Evolutionary conservation across 2,113 vertebrate genomes (phyloP).

Genomic region (Conger conger): DNA sequence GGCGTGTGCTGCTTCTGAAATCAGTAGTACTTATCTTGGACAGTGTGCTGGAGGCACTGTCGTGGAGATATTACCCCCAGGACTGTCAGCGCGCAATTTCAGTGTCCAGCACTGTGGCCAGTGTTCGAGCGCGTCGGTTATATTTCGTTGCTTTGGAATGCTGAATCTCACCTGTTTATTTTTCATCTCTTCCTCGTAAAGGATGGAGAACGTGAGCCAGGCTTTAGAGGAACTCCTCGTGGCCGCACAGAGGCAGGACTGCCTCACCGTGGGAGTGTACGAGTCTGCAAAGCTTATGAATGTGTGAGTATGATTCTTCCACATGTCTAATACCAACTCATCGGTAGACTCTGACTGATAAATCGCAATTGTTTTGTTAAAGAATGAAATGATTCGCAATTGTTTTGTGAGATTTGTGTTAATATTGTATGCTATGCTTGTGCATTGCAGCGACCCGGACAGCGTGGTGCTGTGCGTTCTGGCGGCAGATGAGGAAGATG

Average conservation of each 20-base stretch:
- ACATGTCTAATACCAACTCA: not conserved
- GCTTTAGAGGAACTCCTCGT: slow-evolving; percentile 71
- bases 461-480: slow-evolving; percentile 87
- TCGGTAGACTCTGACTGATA: not conserved
- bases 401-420: not conserved
- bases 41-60: no score
- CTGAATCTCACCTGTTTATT: not conserved
- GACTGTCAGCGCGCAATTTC: no score
- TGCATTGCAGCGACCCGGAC: slow-evolving; percentile 80
- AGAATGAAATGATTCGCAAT: not conserved
- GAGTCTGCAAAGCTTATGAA: slow-evolving; percentile 79
- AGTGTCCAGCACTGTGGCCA: not conserved
- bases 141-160: not conserved
- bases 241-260: slow-evolving; percentile 69
- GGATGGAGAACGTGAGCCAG: slow-evolving; percentile 69
- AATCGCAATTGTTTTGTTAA: not conserved
- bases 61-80: no score
- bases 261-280: slow-evolving; percentile 73
- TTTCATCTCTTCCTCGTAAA: slow-evolving; percentile 22
- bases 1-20: not conserved
- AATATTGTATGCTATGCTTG: not conserved
- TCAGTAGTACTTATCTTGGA: not conserved
- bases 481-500: slow-evolving; percentile 81
- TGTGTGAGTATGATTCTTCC: slow-evolving; percentile 61
- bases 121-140: not conserved